Base-by-base conservation (phyloP, 2,888 invertebrate genomes). In the Microctonus aethiopoides region DNA sequence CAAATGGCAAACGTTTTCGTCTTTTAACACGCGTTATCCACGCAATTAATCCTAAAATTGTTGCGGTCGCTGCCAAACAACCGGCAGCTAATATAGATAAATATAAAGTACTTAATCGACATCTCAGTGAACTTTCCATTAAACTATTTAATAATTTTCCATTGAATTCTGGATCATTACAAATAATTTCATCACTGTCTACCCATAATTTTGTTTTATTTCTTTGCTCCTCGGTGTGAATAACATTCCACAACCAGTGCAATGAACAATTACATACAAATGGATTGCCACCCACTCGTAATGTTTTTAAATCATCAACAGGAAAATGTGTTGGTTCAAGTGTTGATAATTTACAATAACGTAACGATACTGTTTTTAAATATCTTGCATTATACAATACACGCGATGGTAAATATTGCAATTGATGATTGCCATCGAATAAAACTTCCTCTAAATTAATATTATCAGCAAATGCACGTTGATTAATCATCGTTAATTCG, bases 191-290 rank as follows among this genome's bases (percentile, higher is more conserved):
- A 66, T 76, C 71, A 56, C 78, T 81, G 73, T 86, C 87, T 24
- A 87, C 77, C 54, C 86, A 84, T 41, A 87, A 80, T 68, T 86
- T 81, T 9, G 86, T 84, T 67, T 79, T 82, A 79, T 85, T 85
- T 9, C 82, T 77, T 0, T 78, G 75, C 56, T 84, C 84, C 72
- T 87, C 87, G 34, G 87, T 83, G 22, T 87, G 86, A 51, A 89
- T 89, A 57, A 95, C 88, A 81, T 92, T 92, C 94, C 95, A 95
- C 54, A 96, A 88, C 96, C 96, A 96, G 73, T 94, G 89, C 71
- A 96, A 87, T 63, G 95, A 95, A 83, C 96, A 96, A 86, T 96
- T 96, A 87, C 96, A 96, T 72, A 91, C 90, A 74, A 96, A 89
- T 0, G 95, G 95, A 87, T 96, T 95, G 34, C 94, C 94, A 36